Conservation (phyloP, 2,888 invertebrate species). For the Achlya flavicornis region DNA sequence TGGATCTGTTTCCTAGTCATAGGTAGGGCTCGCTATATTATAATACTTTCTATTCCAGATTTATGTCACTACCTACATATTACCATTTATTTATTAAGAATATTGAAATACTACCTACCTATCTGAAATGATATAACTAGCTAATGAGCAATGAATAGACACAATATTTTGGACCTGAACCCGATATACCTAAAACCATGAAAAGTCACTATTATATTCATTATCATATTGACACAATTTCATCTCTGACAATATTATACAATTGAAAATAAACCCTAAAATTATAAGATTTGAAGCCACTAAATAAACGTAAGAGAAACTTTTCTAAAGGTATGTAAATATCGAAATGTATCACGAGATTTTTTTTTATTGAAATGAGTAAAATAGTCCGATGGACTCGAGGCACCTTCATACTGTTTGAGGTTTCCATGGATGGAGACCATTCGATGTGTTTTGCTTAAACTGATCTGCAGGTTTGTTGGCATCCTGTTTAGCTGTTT, state of each 20-base stretch:
- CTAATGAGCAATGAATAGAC: neutral
- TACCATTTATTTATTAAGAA: neutral
- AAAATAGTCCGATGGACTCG: neutral
- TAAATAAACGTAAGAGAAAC: neutral
- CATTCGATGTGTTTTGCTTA: conserved; percentile 3
- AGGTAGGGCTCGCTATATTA: conserved; percentile 32
- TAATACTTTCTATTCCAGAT: conserved; percentile 37
- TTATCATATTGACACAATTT: too few species aligned
- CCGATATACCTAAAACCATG: neutral
- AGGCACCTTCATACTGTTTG: neutral
- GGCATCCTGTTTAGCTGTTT: neutral
- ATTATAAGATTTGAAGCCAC: neutral
- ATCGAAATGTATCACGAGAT: neutral
- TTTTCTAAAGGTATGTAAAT: neutral
- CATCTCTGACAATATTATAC: neutral
- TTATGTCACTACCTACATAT: neutral
- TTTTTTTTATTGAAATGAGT: neutral
- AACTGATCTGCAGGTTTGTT: neutral
- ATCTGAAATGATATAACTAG: neutral
- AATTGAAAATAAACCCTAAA: too few species aligned
- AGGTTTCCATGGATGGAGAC: neutral
- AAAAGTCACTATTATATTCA: neutral
- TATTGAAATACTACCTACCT: neutral
- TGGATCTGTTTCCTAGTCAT: conserved; percentile 8
- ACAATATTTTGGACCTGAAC: neutral